A percentile compares a stretch with the other conserved stretches of the same genome.
phyloP scores from a whole-genome alignment of 2,797 vertebrate species.

The Gymnoscopelus braueri region DNA sequence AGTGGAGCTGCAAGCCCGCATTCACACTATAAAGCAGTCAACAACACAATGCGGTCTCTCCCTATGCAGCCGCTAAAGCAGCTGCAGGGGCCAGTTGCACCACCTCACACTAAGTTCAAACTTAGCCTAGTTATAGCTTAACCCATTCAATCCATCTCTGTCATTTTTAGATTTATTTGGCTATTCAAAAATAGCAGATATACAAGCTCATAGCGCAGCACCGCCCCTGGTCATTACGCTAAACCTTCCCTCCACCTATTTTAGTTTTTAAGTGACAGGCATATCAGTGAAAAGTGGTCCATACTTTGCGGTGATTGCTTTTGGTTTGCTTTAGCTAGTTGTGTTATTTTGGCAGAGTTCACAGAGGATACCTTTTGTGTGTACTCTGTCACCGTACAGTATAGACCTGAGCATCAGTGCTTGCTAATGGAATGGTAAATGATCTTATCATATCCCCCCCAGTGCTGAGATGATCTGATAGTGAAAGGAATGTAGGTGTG shows the following conservation, averaged over 20 bases:
- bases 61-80: slow-evolving; percentile 10
- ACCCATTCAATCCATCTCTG: too few relatives aligned
- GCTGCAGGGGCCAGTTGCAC: too few relatives aligned
- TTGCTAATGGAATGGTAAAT: slow-evolving; percentile 37
- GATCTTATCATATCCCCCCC: slow-evolving; percentile 38
- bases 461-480: slow-evolving; percentile 43
- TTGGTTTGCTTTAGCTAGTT: slow-evolving; percentile 17
- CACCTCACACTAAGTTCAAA: too few relatives aligned
- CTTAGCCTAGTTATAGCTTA: too few relatives aligned
- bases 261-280: slow-evolving; percentile 4
- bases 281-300: slow-evolving; percentile 11
- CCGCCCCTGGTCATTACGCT: background rate
- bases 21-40: slow-evolving; percentile 32
- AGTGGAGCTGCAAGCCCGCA: slow-evolving; percentile 6
- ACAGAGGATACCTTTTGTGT: slow-evolving; percentile 28
- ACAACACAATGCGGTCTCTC: slow-evolving; percentile 3
- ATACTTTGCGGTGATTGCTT: slow-evolving; percentile 15
- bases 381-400: slow-evolving; percentile 32
- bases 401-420: slow-evolving; percentile 28
- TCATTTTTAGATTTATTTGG: too few relatives aligned
- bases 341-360: slow-evolving; percentile 26
- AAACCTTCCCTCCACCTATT: too few relatives aligned
- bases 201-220: too few relatives aligned
- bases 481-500: slow-evolving; percentile 39
- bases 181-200: too few relatives aligned